Evolutionary conservation across 2,888 invertebrate genomes (phyloP).

Genomic region (Ecdyonurus torrentis): DNA sequence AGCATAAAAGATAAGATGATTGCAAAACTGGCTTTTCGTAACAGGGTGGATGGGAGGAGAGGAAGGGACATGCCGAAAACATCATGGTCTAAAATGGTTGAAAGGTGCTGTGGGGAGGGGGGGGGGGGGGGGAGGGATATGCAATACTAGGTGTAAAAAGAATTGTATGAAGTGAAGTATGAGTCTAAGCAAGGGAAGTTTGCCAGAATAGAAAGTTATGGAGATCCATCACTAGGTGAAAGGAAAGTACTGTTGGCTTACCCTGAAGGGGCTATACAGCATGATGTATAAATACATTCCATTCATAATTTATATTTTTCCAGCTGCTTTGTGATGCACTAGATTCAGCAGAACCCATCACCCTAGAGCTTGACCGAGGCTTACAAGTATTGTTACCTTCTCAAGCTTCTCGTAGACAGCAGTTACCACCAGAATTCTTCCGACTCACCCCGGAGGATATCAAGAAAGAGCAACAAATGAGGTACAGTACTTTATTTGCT

Average conservation of each 20-base stretch:
- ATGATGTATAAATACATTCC: neutral
- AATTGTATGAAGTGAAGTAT: neutral
- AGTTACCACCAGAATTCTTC: slow-evolving; percentile 74
- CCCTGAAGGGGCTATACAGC: neutral
- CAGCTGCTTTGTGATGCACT: slow-evolving; percentile 58
- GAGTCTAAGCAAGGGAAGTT: neutral
- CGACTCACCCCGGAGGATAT: slow-evolving; percentile 65
- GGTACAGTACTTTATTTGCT: slow-evolving; percentile 31
- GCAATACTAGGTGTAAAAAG: no score
- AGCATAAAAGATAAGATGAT: no score
- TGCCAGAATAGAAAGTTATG: no score
- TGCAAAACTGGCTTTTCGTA: no score
- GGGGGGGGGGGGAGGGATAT: no score
- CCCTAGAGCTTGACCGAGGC: slow-evolving; percentile 70
- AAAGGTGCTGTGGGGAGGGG: no score
- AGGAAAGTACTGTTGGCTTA: no score
- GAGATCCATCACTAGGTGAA: no score
- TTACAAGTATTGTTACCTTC: slow-evolving; percentile 67
- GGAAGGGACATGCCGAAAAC: no score
- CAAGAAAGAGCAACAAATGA: slow-evolving; percentile 61
- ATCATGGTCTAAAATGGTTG: no score
- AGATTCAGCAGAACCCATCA: slow-evolving; percentile 60
- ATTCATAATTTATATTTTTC: no score
- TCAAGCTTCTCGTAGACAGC: slow-evolving; percentile 46
- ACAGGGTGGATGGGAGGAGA: no score